Evolutionary conservation across 2,113 vertebrate species (phyloP).

Genomic region (Terrapene triunguis): DNA sequence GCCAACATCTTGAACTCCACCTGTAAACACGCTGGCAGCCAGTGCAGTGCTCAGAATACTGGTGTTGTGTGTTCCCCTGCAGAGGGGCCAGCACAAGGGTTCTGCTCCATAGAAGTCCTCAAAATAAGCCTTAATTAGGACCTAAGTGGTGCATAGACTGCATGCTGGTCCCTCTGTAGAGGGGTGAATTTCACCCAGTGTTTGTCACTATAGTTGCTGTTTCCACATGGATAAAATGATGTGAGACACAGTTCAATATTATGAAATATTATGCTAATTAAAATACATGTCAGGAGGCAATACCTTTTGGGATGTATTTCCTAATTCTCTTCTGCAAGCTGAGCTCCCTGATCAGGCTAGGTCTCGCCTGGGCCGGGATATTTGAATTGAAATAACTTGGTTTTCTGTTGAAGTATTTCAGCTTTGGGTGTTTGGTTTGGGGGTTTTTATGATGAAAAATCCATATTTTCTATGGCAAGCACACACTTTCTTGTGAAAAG

Average conservation of each 20-base stretch:
- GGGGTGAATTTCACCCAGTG: neutral
- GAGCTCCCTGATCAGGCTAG: neutral
- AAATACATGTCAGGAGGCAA: neutral
- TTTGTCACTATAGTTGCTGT: neutral
- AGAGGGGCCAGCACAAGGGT: neutral
- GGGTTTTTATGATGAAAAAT: neutral
- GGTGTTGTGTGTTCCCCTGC: neutral
- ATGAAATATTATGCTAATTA: neutral
- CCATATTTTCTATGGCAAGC: conserved; percentile 42
- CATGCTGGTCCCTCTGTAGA: neutral
- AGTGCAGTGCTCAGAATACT: neutral
- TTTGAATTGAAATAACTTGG: neutral
- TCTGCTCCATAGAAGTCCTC: neutral
- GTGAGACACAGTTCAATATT: neutral
- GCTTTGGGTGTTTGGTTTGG: neutral
- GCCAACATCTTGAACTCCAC: neutral
- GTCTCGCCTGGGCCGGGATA: neutral
- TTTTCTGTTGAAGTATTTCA: conserved; percentile 11
- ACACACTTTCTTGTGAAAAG: conserved; percentile 1
- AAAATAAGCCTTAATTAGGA: neutral
- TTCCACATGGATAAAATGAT: neutral
- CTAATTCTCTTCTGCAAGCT: neutral
- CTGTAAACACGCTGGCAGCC: neutral
- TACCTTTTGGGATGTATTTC: neutral
- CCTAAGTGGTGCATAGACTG: neutral